Base-by-base conservation (phyloP, 2,888 invertebrate genomes). In the Trachelus stipa region DNA sequence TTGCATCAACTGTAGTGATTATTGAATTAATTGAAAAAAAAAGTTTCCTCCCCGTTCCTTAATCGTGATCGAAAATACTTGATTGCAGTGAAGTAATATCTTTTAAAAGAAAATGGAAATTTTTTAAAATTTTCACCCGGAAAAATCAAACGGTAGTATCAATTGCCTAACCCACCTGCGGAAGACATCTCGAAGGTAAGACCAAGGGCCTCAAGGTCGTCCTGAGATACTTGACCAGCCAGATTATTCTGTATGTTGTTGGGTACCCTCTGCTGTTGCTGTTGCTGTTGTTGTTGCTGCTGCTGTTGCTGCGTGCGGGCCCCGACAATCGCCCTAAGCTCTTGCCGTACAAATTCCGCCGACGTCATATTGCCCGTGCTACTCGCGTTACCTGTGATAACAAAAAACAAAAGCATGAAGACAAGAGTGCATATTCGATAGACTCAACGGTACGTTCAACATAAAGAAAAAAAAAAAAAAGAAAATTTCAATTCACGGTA, bases 251-350 rank as follows among this genome's bases (percentile, higher is more conserved):
- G 91, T 69, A 90, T 87, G 81, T 88, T 91, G 82, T 90, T 91
- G n/a, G 91, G 91, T 87, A 91, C 89, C 89, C 90, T 91, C 85
- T 90, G 91, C 78, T 91, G 91, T 77, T 86, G 86, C 76, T 83
- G 85, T 75, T 81, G 82, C 56, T 85, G 85, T 33, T 84, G 87
- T 2, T 56, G 79, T 83, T 87, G 82, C 86, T 84, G 83, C 86
- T 92, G 84, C 74, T 85, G 85, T 40, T 92, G 91, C 84, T 93
- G 93, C 68, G 96, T 96, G 88, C 98, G 94, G 77, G 96, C 97
- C 84, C 96, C 97, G 80, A 98, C 97, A 82, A 96, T 95, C 75
- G 97, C 97, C 86, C 98, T 94, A 88, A 98, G 93, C 92, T 98
- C 97, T 92, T 98, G 97, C 88, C 97, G 95, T 85, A 98, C 98